phyloP scores from a whole-genome alignment of 2,888 invertebrate species.

The Exephanes ischioxanthus region DNA sequence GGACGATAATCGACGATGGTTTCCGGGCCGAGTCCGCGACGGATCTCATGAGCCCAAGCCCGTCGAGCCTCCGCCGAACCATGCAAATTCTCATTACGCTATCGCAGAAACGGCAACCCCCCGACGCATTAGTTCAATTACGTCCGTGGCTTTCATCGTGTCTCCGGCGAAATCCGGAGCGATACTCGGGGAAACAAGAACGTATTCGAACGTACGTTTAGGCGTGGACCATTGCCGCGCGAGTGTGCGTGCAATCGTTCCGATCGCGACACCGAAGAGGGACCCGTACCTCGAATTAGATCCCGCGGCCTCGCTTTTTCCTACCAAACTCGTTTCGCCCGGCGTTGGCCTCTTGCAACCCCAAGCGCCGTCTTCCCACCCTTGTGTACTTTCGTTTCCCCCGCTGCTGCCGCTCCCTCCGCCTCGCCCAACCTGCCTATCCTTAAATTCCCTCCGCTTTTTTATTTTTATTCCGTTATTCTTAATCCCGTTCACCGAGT shows the following conservation, averaged over 20 bases:
- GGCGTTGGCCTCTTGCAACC: neutral
- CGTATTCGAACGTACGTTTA: neutral
- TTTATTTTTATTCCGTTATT: too few species aligned
- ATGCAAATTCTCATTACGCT: conserved; percentile 34
- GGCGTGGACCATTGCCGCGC: neutral
- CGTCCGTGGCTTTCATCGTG: conserved; percentile 25
- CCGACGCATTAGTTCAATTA: conserved; percentile 48
- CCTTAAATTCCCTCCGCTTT: neutral
- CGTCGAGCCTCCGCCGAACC: neutral
- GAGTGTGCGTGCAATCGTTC: conserved; percentile 32
- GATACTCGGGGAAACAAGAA: neutral
- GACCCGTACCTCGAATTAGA: conserved; percentile 50
- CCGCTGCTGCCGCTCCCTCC: conserved; percentile 10
- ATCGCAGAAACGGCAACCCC: conserved; percentile 3
- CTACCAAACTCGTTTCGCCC: conserved; percentile 39
- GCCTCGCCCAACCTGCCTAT: neutral
- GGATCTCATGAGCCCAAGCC: neutral
- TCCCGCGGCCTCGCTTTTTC: conserved; percentile 37
- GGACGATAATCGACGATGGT: neutral
- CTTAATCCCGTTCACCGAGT: too few species aligned
- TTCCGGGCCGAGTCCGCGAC: neutral
- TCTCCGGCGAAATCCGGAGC: conserved; percentile 6
- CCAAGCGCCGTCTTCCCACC: neutral
- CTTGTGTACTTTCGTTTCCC: neutral
- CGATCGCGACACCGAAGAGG: conserved; percentile 35